Evolutionary conservation across 1,140 invertebrate genomes (phyloP).

Genomic region (Leptonema lineaticorne): DNA sequence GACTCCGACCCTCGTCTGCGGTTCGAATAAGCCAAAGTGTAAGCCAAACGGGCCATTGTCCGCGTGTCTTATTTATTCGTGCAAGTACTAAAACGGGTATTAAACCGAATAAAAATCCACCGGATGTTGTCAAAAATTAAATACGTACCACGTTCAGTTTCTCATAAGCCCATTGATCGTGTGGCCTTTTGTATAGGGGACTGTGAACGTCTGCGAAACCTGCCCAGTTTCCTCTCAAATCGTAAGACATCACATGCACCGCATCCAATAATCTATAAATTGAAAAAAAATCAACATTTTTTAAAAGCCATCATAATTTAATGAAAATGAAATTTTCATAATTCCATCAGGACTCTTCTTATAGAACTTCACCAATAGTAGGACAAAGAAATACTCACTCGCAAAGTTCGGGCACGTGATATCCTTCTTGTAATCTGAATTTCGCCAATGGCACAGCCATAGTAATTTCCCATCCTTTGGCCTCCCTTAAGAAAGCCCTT

Average conservation of each 20-base stretch:
- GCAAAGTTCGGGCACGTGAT: conserved; percentile 85
- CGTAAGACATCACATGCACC: conserved; percentile 89
- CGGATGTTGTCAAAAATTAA: no score
- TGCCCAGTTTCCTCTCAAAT: conserved; percentile 89
- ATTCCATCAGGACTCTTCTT: no score
- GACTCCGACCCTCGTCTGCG: conserved; percentile 9
- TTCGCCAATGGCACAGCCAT: conserved; percentile 85
- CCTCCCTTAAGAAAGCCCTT: conserved; percentile 72
- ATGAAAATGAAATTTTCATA: not conserved
- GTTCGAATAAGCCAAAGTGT: not conserved
- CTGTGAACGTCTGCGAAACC: conserved; percentile 86
- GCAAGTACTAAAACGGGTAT: no score
- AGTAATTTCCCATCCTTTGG: conserved; percentile 81
- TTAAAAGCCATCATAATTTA: not conserved
- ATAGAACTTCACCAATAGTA: no score
- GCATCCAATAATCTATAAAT: conserved; percentile 68
- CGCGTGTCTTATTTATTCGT: not conserved
- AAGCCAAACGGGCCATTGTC: not conserved
- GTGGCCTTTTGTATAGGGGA: conserved; percentile 77
- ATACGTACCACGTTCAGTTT: conserved; percentile 79
- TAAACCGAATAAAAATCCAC: no score
- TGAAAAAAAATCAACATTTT: not conserved
- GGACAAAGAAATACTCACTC: conserved; percentile 57
- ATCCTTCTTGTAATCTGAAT: conserved; percentile 81
- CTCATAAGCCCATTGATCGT: conserved; percentile 86